Evolutionary conservation across 2,113 vertebrate genomes (phyloP).

Genomic region (Oxyruncus cristatus): DNA sequence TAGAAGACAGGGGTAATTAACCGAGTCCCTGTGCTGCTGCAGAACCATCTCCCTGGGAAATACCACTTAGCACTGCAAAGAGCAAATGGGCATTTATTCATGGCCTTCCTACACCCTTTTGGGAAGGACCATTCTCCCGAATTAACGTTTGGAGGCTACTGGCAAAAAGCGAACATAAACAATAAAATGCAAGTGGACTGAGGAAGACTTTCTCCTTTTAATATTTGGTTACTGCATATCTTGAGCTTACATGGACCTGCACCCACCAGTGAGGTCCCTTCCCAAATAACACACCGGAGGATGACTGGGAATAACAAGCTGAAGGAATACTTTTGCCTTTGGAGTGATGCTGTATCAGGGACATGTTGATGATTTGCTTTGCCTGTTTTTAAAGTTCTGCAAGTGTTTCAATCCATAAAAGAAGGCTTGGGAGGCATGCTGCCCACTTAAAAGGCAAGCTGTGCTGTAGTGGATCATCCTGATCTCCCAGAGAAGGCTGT

Average conservation of each 20-base stretch:
- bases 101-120: background rate
- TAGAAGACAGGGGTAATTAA: background rate
- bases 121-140: background rate
- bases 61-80: background rate
- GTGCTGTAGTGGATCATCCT: background rate
- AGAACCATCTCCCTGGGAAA: background rate
- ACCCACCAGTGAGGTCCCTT: background rate
- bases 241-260: background rate
- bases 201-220: background rate
- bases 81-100: background rate
- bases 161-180: background rate
- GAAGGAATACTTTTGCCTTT: background rate
- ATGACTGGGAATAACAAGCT: background rate
- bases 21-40: background rate
- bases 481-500: background rate
- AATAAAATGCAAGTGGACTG: background rate
- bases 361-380: accelerated
- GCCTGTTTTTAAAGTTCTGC: background rate
- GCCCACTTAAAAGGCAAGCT: accelerated
- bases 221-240: background rate
- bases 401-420: background rate
- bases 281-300: accelerated
- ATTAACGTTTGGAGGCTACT: background rate
- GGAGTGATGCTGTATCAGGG: background rate
- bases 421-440: background rate